Percentiles rank a stretch among this genome's conserved stretches.
These are phyloP conservation scores for Lates japonicus DNA, from an alignment of 2,797 vertebrate genomes.

Conservation along the genomic window DNA sequence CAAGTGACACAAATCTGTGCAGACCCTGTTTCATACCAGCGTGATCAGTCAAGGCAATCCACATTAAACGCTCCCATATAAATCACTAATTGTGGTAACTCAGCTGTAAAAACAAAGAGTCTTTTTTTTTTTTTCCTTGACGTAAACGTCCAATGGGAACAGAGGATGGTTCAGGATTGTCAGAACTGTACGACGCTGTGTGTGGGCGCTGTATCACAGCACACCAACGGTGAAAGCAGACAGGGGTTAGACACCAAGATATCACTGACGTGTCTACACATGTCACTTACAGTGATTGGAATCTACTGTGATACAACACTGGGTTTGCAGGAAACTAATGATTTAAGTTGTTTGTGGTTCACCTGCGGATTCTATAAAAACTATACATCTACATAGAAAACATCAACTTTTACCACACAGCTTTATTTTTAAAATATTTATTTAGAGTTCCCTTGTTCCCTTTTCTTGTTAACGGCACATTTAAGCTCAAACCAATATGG, in stretches of 20 bases:
- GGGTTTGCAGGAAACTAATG: conserved; percentile 41
- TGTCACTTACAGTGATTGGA: conserved; percentile 28
- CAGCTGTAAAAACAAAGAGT: conserved; percentile 39
- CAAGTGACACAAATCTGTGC: conserved; percentile 19
- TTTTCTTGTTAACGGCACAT: conserved; percentile 58
- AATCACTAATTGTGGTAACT: conserved; percentile 25
- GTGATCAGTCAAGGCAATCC: conserved; percentile 27
- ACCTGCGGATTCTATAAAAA: conserved; percentile 69
- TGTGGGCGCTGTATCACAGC: conserved; percentile 21
- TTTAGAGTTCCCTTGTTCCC: conserved; percentile 22
- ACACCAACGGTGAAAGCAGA: conserved; percentile 32
- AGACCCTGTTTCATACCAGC: neutral
- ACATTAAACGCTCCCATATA: conserved; percentile 14
- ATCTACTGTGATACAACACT: conserved; percentile 51
- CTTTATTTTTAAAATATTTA: conserved; percentile 23
- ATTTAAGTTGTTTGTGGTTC: conserved; percentile 5
- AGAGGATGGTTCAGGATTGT: conserved; percentile 44
- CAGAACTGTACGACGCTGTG: conserved; percentile 19
- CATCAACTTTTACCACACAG: conserved; percentile 19
- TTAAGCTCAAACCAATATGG: conserved; percentile 60
- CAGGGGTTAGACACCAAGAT: conserved; percentile 37
- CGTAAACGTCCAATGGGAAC: conserved; percentile 33
- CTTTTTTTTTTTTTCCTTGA: neutral
- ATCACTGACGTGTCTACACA: conserved; percentile 39
- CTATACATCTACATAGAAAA: conserved; percentile 78